Conservation (phyloP, 2,797 vertebrate species). For the Bradypus variegatus region DNA sequence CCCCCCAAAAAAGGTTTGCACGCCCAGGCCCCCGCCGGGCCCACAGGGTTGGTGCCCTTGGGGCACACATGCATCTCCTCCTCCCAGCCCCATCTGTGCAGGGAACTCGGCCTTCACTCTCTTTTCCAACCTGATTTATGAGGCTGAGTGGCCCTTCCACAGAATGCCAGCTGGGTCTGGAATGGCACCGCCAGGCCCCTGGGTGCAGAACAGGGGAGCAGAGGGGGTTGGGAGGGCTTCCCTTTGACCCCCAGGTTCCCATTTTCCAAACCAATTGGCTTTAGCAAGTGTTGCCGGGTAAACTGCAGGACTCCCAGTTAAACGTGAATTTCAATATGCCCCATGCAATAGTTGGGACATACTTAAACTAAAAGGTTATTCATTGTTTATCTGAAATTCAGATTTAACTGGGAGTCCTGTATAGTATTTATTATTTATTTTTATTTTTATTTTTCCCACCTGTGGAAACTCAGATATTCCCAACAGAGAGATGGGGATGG, state of each 20-base stretch:
- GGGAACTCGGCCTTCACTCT: neutral
- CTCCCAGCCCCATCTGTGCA: neutral
- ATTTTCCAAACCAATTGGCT: neutral
- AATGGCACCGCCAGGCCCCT: rapidly evolving
- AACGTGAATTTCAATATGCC: neutral
- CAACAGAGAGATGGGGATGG: neutral
- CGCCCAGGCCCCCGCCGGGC: rapidly evolving
- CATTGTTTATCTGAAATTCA: neutral
- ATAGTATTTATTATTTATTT: neutral
- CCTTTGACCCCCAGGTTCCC: neutral
- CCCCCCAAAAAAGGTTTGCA: neutral
- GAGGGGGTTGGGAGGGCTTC: neutral
- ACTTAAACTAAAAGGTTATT: neutral
- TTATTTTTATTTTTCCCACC: neutral
- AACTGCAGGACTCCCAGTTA: neutral
- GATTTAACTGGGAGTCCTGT: neutral
- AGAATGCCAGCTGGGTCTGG: rapidly evolving
- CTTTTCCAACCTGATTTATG: neutral
- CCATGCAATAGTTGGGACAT: neutral
- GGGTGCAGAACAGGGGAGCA: neutral
- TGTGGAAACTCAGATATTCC: neutral
- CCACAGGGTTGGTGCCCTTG: rapidly evolving
- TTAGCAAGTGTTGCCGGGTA: neutral
- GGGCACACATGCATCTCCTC: neutral
- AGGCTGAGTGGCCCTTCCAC: rapidly evolving